Conservation (phyloP, 2,113 vertebrate species). For the Caracal caracal region DNA sequence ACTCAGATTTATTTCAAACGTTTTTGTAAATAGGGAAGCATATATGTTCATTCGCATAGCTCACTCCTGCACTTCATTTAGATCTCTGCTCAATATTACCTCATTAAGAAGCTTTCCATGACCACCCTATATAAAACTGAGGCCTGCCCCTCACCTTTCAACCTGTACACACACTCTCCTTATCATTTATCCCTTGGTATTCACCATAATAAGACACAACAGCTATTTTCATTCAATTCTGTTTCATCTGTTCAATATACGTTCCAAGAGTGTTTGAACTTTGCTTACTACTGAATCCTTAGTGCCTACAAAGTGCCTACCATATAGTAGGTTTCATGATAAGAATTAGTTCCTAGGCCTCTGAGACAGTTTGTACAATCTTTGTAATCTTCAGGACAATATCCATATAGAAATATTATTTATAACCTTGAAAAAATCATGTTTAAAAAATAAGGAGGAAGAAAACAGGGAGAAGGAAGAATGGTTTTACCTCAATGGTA, state of each 20-base stretch:
- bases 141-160: neutral
- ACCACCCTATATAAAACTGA: neutral
- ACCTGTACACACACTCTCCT: accelerated
- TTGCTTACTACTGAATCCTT: neutral
- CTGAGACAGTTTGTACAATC: neutral
- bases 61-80: neutral
- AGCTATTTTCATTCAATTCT: neutral
- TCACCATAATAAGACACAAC: neutral
- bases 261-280: neutral
- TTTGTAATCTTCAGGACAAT: neutral
- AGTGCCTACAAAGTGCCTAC: neutral
- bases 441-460: neutral
- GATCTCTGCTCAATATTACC: neutral
- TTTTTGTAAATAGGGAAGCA: neutral
- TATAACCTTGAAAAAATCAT: neutral
- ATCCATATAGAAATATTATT: neutral
- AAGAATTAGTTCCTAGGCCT: neutral
- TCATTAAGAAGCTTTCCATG: neutral
- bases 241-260: neutral
- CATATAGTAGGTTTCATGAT: neutral
- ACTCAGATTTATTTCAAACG: neutral
- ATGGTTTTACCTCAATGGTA: neutral
- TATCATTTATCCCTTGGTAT: neutral
- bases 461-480: neutral
- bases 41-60: neutral